Percentiles rank a stretch among this genome's conserved stretches.
Evolutionary conservation across 2,113 vertebrate species (phyloP).

Genomic region (Zapus hudsonius): DNA sequence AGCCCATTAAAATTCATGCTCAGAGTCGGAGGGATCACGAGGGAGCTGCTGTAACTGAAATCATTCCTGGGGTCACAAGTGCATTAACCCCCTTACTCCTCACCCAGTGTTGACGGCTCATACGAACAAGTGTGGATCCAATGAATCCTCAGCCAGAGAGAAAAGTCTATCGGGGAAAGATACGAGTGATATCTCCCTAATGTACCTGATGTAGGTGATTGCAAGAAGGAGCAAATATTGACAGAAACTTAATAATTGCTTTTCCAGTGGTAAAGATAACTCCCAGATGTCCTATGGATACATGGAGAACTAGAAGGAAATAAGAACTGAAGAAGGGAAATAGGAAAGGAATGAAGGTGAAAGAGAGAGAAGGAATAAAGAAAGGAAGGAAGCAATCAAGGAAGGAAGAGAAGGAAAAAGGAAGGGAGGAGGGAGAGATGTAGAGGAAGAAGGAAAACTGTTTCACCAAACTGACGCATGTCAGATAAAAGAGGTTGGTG

Average conservation of each 20-base stretch:
- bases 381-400: rapidly evolving
- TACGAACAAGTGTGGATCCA: not conserved
- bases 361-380: rapidly evolving
- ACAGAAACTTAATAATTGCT: slow-evolving; percentile 56
- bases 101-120: not conserved
- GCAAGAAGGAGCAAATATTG: slow-evolving; percentile 39
- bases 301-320: not conserved
- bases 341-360: rapidly evolving
- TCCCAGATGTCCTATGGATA: not conserved
- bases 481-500: slow-evolving; percentile 67
- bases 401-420: rapidly evolving
- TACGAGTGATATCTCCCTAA: not conserved
- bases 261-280: slow-evolving; percentile 40
- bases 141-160: not conserved
- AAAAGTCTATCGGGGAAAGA: not conserved
- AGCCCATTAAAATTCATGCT: slow-evolving; percentile 57
- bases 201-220: not conserved
- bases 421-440: rapidly evolving
- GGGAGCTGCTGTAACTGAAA: slow-evolving; percentile 28
- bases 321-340: not conserved
- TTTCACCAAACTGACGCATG: slow-evolving; percentile 53
- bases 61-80: not conserved
- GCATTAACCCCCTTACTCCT: not conserved
- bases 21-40: not conserved
- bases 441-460: slow-evolving; percentile 10